These are phyloP conservation scores for Agrochola lychnidis DNA, from an alignment of 2,888 invertebrate genomes.

Conservation along the genomic window DNA sequence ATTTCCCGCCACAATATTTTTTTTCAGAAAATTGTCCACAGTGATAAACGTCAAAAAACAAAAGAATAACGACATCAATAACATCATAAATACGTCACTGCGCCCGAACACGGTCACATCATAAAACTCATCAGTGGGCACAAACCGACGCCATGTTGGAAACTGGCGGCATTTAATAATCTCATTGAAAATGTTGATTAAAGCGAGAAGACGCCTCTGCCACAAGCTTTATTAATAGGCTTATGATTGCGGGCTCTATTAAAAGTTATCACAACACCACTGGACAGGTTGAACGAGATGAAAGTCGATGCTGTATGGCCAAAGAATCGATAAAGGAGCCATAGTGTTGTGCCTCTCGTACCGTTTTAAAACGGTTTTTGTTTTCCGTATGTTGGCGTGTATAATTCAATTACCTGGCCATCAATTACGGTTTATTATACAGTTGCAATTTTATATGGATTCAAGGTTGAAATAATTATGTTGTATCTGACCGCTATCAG, in stretches of 20 bases:
- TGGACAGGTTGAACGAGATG: slow-evolving; percentile 73
- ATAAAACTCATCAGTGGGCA: slow-evolving; percentile 72
- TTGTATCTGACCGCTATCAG: slow-evolving; percentile 47
- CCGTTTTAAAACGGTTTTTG: slow-evolving; percentile 39
- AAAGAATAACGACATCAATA: slow-evolving; percentile 63
- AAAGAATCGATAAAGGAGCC: slow-evolving; percentile 67
- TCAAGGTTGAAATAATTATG: slow-evolving; percentile 54
- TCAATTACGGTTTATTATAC: slow-evolving; percentile 55
- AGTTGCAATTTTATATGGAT: slow-evolving; percentile 56
- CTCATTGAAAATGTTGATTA: slow-evolving; percentile 86
- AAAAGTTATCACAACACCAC: slow-evolving; percentile 81
- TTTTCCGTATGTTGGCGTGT: slow-evolving; percentile 52
- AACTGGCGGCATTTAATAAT: slow-evolving; percentile 78
- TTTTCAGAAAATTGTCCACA: slow-evolving; percentile 37
- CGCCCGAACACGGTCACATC: slow-evolving; percentile 48
- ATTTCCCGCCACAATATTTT: slow-evolving; percentile 19
- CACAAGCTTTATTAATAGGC: slow-evolving; percentile 81
- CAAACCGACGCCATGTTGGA: slow-evolving; percentile 71
- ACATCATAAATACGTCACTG: slow-evolving; percentile 66
- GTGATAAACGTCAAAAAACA: slow-evolving; percentile 48
- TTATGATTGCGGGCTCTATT: slow-evolving; percentile 83
- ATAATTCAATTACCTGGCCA: slow-evolving; percentile 58
- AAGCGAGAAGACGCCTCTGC: slow-evolving; percentile 80
- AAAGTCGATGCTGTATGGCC: slow-evolving; percentile 70
- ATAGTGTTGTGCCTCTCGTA: slow-evolving; percentile 29